phyloP scores from a whole-genome alignment of 2,113 vertebrate genomes.

The Percopsis transmontana region DNA sequence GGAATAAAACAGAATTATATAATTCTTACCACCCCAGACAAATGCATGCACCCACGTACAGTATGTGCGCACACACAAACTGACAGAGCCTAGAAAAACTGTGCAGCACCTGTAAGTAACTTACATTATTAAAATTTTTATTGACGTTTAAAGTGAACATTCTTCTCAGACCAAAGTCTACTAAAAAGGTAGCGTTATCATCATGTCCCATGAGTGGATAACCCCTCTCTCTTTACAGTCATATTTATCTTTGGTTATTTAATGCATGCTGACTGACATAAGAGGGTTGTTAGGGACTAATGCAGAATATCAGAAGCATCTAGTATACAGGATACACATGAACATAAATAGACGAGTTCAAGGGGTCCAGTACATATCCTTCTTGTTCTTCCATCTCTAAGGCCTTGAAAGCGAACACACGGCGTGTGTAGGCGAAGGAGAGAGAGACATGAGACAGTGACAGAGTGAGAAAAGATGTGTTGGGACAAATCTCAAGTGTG shows the following conservation, averaged over 20 bases:
- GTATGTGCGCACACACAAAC: background rate
- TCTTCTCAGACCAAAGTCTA: too few species aligned
- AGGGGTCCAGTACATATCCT: background rate
- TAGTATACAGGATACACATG: too few species aligned
- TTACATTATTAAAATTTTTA: too few species aligned
- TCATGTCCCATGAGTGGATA: too few species aligned
- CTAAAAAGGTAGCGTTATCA: too few species aligned
- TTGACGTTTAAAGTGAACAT: too few species aligned
- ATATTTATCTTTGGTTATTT: too few species aligned
- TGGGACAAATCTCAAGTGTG: background rate
- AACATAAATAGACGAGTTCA: constrained; percentile 2
- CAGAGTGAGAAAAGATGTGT: constrained; percentile 13
- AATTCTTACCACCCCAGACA: background rate
- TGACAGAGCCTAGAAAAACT: background rate
- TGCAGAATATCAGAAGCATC: background rate
- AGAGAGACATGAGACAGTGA: background rate
- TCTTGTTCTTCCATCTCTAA: constrained; percentile 8
- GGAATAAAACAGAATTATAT: background rate
- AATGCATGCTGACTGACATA: too few species aligned
- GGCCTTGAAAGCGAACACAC: constrained; percentile 10
- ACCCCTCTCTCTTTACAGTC: too few species aligned
- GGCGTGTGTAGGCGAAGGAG: background rate
- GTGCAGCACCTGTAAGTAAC: background rate
- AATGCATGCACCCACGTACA: background rate
- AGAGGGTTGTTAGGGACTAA: background rate